phyloP scores from a whole-genome alignment of 2,797 vertebrate genomes.

The Peromyscus melanophrys region DNA sequence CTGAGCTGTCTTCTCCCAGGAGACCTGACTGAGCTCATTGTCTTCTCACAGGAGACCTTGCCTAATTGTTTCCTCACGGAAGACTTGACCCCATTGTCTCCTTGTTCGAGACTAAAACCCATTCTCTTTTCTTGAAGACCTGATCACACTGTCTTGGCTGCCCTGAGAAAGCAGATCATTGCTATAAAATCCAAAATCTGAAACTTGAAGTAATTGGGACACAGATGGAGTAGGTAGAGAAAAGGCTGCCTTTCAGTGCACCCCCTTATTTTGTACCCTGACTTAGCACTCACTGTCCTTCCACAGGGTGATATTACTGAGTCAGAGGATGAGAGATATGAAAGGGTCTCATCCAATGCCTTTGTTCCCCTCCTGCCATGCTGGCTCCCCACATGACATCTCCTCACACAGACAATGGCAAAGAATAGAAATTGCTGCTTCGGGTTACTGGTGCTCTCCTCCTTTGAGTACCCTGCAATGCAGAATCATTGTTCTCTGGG shows the following conservation, averaged over 20 bases:
- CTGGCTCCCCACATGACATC: neutral
- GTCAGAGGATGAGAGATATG: neutral
- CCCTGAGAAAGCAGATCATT: neutral
- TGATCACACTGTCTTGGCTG: neutral
- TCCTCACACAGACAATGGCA: rapidly evolving
- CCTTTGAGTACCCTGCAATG: too few species aligned
- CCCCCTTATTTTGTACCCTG: neutral
- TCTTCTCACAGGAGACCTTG: neutral
- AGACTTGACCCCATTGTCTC: neutral
- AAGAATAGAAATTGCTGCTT: neutral
- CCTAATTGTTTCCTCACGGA: neutral
- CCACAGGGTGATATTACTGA: rapidly evolving
- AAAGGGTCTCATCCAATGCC: neutral
- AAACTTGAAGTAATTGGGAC: neutral
- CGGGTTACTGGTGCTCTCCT: neutral
- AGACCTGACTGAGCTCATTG: neutral
- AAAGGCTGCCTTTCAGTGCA: rapidly evolving
- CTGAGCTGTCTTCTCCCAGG: neutral
- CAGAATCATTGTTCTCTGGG: too few species aligned
- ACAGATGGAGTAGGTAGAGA: rapidly evolving
- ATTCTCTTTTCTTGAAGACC: neutral
- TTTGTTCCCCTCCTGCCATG: neutral
- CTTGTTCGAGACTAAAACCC: neutral
- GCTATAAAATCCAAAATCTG: neutral
- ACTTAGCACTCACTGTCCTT: neutral